phyloP scores from a whole-genome alignment of 2,113 vertebrate species.

The Apeltes quadracus region DNA sequence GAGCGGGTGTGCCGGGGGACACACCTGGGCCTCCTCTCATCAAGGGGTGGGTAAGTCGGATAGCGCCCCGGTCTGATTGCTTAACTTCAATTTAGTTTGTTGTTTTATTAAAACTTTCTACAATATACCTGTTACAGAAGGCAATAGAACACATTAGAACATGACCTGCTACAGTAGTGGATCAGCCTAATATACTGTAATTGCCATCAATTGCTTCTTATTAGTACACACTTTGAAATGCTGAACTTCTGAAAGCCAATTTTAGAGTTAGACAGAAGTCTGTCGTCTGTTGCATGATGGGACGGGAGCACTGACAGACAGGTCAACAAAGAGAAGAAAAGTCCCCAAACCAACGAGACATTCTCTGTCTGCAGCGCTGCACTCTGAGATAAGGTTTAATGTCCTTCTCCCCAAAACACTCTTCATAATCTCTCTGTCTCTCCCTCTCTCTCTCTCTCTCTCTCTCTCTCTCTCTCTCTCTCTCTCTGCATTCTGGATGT shows the following conservation, averaged over 20 bases:
- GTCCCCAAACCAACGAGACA: conserved; percentile 46
- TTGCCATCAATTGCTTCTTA: conserved; percentile 2
- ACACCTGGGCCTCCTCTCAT: too few species aligned
- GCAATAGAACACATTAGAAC: background rate
- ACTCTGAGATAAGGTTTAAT: conserved; percentile 22
- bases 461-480: background rate
- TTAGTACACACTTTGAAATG: too few species aligned
- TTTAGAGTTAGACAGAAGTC: conserved; percentile 26
- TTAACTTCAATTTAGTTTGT: too few species aligned
- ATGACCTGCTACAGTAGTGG: background rate
- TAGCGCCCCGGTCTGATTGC: too few species aligned
- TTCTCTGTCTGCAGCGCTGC: conserved; percentile 11
- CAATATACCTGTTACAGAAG: too few species aligned
- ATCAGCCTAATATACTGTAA: background rate
- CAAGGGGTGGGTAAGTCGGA: too few species aligned
- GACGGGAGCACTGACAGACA: conserved; percentile 25
- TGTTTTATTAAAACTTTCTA: too few species aligned
- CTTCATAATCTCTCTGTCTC: too few species aligned
- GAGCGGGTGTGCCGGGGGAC: too few species aligned
- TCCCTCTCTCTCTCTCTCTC: conserved; percentile 5
- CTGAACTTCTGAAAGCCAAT: conserved; percentile 33
- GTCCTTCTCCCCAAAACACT: conserved; percentile 31
- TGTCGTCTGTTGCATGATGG: conserved; percentile 36
- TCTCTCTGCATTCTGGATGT: conserved; percentile 7
- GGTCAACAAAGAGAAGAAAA: conserved; percentile 43